Evolutionary conservation across 1,140 invertebrate genomes (phyloP).

Genomic region (Drosophila albomicans): DNA sequence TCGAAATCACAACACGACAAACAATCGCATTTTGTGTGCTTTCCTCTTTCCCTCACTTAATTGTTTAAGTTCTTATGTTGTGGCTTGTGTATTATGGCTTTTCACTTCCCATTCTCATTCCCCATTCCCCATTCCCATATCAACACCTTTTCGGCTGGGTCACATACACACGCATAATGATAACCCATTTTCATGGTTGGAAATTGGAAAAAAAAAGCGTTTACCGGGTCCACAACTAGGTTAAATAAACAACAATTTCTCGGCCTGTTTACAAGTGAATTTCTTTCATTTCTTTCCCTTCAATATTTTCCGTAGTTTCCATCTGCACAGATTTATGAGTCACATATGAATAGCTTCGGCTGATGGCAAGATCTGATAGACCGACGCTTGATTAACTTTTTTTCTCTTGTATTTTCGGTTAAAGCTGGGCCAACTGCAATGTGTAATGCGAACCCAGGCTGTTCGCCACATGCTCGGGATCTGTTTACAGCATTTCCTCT

Average conservation of each 20-base stretch:
- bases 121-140: slow-evolving; percentile 4
- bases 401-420: not conserved
- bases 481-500: slow-evolving; percentile 50
- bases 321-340: slow-evolving; percentile 45
- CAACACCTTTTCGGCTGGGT: slow-evolving; percentile 57
- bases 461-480: slow-evolving; percentile 57
- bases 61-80: slow-evolving; percentile 22
- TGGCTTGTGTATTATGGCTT: slow-evolving; percentile 6
- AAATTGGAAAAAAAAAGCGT: slow-evolving; percentile 47
- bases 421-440: not conserved
- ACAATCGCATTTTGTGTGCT: slow-evolving; percentile 43
- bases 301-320: not conserved
- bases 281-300: slow-evolving; percentile 34
- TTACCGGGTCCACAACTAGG: slow-evolving; percentile 49
- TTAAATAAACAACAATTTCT: slow-evolving; percentile 67
- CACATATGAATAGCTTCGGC: slow-evolving; percentile 47
- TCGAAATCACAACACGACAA: slow-evolving; percentile 47
- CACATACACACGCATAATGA: slow-evolving; percentile 58
- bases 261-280: slow-evolving; percentile 62
- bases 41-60: slow-evolving; percentile 18
- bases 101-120: slow-evolving; percentile 16
- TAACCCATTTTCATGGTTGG: slow-evolving; percentile 62
- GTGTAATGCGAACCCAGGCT: slow-evolving; percentile 4
- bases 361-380: slow-evolving; percentile 40
- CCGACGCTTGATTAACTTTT: slow-evolving; percentile 39